phyloP scores from a whole-genome alignment of 1,140 invertebrate species.

The Onthophagus taurus region DNA sequence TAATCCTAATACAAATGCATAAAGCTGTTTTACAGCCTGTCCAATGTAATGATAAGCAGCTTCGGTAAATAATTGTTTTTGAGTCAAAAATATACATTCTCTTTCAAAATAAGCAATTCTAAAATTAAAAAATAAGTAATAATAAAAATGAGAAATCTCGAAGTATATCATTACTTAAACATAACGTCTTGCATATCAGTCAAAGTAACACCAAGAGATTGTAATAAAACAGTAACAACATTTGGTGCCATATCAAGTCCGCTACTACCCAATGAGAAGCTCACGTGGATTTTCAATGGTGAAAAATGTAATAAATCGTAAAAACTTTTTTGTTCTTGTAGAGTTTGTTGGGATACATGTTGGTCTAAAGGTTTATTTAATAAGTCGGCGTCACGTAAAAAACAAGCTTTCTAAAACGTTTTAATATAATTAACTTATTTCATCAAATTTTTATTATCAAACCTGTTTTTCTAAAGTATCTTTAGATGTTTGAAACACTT shows the following conservation, averaged over 20 bases:
- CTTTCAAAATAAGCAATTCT: constrained; percentile 93
- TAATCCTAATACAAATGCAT: constrained; percentile 92
- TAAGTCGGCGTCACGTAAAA: constrained; percentile 51
- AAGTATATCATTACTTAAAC: constrained; percentile 90
- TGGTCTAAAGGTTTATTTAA: constrained; percentile 53
- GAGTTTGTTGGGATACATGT: constrained; percentile 47
- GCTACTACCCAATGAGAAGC: constrained; percentile 48
- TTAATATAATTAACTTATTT: constrained; percentile 19
- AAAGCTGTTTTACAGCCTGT: constrained; percentile 88
- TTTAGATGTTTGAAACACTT: constrained; percentile 59
- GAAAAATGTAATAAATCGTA: constrained; percentile 95
- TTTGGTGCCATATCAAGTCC: constrained; percentile 43
- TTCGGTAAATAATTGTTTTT: constrained; percentile 74
- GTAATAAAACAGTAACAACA: constrained; percentile 76
- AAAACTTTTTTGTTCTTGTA: constrained; percentile 81
- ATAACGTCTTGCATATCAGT: constrained; percentile 98
- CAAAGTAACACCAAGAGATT: constrained; percentile 90
- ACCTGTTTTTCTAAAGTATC: constrained; percentile 50
- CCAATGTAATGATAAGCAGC: constrained; percentile 82
- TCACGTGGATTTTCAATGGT: constrained; percentile 82
- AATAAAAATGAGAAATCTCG: not conserved
- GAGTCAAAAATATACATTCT: constrained; percentile 79
- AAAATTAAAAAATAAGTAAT: constrained; percentile 27
- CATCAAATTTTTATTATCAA: too few relatives aligned
- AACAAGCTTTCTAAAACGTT: constrained; percentile 52